Evolutionary conservation across 2,113 vertebrate genomes (phyloP).

Genomic region (Ailuropoda melanoleuca): DNA sequence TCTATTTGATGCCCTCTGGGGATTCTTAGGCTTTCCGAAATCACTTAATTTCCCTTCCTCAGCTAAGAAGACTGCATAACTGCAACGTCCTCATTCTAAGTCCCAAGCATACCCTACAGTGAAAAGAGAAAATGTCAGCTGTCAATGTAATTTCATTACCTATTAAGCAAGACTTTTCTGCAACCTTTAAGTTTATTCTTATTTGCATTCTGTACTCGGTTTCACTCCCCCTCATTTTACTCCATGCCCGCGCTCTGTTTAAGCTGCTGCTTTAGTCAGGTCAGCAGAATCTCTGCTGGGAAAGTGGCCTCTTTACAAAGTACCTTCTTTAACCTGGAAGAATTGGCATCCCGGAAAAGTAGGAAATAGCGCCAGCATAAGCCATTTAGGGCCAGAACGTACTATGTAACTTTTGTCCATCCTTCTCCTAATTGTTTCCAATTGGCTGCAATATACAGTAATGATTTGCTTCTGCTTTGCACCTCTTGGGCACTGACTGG

Average conservation of each 20-base stretch:
- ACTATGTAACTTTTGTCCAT: background rate
- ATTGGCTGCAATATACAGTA: background rate
- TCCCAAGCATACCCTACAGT: background rate
- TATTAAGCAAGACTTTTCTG: background rate
- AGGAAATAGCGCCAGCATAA: background rate
- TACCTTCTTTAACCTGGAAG: background rate
- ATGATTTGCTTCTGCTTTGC: background rate
- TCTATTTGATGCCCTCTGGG: background rate
- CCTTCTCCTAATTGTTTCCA: background rate
- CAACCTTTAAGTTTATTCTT: slow-evolving; percentile 2
- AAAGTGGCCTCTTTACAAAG: background rate
- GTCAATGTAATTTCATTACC: background rate
- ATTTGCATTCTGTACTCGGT: background rate
- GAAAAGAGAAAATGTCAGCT: background rate
- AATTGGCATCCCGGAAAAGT: background rate
- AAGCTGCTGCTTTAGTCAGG: background rate
- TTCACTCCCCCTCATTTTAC: background rate
- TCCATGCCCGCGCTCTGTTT: background rate
- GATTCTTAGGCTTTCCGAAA: background rate
- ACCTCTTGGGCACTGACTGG: background rate
- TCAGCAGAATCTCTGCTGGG: background rate
- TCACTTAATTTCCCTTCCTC: background rate
- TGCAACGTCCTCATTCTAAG: background rate
- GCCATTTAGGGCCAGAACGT: background rate
- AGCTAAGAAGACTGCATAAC: background rate